Evolutionary conservation across 2,113 vertebrate species (phyloP).

Genomic region (Eurystomus gularis): DNA sequence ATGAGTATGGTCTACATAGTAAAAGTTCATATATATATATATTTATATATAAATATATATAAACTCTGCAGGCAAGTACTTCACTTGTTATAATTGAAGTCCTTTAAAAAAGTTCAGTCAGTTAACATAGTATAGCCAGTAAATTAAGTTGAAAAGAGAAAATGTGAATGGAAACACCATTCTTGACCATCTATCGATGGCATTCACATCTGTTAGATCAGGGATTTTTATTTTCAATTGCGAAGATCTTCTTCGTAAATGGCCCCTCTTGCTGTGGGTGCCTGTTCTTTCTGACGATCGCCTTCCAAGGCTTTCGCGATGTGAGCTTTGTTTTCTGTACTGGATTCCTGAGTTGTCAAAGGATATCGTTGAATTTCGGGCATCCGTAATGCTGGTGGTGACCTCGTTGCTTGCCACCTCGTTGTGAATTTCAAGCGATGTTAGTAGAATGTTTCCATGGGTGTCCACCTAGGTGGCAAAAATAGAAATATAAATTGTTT

Average conservation of each 20-base stretch:
- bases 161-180: conserved; percentile 95
- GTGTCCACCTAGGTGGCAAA: conserved; percentile 85
- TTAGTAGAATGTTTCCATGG: conserved; percentile 93
- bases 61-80: conserved; percentile 81
- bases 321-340: conserved; percentile 87
- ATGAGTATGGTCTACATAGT: conserved; percentile 74
- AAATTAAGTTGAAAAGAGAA: conserved; percentile 97
- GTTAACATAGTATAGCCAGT: conserved; percentile 99
- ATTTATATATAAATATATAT: conserved; percentile 81
- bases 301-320: conserved; percentile 76
- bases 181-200: conserved; percentile 96
- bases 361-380: conserved; percentile 88
- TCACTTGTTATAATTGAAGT: conserved; percentile 73
- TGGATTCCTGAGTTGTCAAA: conserved; percentile 94
- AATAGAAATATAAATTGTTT: neutral
- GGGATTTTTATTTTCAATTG: conserved; percentile 98
- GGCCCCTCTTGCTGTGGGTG: conserved; percentile 82
- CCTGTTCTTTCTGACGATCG: conserved; percentile 81
- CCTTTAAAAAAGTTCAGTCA: conserved; percentile 82
- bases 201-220: conserved; percentile 95
- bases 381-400: conserved; percentile 81
- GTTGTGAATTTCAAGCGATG: conserved; percentile 95
- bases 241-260: conserved; percentile 89
- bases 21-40: conserved; percentile 81
- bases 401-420: conserved; percentile 90